Evolutionary conservation across 2,113 vertebrate genomes (phyloP).

Genomic region (Acinonyx jubatus): DNA sequence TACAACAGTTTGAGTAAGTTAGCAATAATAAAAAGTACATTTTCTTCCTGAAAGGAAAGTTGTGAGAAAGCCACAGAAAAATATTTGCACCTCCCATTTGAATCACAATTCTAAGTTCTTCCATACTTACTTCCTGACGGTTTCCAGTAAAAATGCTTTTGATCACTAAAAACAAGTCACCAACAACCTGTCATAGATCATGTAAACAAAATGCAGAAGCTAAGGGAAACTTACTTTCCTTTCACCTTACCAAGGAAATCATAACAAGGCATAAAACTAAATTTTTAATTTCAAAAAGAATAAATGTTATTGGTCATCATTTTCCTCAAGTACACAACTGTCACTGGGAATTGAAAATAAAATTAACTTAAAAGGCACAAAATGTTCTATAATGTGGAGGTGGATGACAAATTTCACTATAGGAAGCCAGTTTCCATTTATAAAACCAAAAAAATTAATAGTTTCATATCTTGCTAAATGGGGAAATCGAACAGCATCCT

Average conservation of each 20-base stretch:
- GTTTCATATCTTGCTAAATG: slow-evolving; percentile 5
- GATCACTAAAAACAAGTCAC: slow-evolving; percentile 76
- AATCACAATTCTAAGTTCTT: slow-evolving; percentile 76
- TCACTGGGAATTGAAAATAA: slow-evolving; percentile 41
- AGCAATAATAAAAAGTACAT: slow-evolving; percentile 23
- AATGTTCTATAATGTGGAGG: slow-evolving; percentile 40
- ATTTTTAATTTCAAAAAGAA: slow-evolving; percentile 51
- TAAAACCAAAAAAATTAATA: neutral
- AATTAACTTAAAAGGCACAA: slow-evolving; percentile 55
- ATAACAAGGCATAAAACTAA: slow-evolving; percentile 59
- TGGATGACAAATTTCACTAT: slow-evolving; percentile 30
- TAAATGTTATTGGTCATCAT: neutral
- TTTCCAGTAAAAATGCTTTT: slow-evolving; percentile 74
- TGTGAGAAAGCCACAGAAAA: slow-evolving; percentile 70
- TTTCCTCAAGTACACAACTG: slow-evolving; percentile 38
- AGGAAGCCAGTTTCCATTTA: slow-evolving; percentile 25
- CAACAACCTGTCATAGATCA: slow-evolving; percentile 73
- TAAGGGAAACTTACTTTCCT: slow-evolving; percentile 52
- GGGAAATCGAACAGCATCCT: neutral
- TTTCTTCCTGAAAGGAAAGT: slow-evolving; percentile 53
- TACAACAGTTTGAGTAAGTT: slow-evolving; percentile 25
- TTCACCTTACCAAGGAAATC: slow-evolving; percentile 56
- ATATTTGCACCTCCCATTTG: slow-evolving; percentile 73
- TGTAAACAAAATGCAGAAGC: slow-evolving; percentile 74
- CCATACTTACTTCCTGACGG: slow-evolving; percentile 78